phyloP scores from a whole-genome alignment of 1,140 invertebrate species.

The Drosophila mauritiana region DNA sequence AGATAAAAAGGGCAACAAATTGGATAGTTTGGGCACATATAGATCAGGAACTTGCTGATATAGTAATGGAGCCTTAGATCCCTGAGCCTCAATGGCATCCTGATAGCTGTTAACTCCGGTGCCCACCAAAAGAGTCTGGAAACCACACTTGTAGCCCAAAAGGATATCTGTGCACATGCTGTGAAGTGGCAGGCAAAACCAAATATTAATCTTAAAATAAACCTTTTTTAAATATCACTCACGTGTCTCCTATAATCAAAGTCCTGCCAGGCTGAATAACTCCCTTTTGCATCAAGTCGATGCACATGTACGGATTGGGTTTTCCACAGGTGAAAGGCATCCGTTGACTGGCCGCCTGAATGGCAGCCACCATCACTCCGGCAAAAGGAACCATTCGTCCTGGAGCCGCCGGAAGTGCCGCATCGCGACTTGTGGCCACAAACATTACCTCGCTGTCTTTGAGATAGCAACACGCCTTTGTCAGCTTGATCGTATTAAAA shows the following conservation, averaged over 20 bases:
- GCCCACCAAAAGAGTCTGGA: constrained; percentile 61
- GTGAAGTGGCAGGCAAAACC: background rate
- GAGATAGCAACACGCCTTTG: constrained; percentile 45
- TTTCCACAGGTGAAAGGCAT: constrained; percentile 57
- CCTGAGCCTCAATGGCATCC: constrained; percentile 27
- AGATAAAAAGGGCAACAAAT: constrained; percentile 48
- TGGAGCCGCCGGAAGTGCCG: constrained; percentile 11
- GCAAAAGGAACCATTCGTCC: constrained; percentile 1
- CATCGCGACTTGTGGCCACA: constrained; percentile 59
- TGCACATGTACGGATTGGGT: constrained; percentile 49
- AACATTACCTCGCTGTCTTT: constrained; percentile 21
- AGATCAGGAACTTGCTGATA: constrained; percentile 59
- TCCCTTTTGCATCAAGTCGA: constrained; percentile 39
- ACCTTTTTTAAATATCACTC: background rate
- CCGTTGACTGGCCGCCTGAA: constrained; percentile 26
- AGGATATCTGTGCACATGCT: constrained; percentile 56
- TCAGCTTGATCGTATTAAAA: constrained; percentile 35
- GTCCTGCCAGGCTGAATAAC: constrained; percentile 51
- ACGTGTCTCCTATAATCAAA: constrained; percentile 63
- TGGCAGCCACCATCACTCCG: constrained; percentile 3
- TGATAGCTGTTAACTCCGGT: constrained; percentile 43
- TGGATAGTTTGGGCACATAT: constrained; percentile 35
- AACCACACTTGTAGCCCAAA: constrained; percentile 66
- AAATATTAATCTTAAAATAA: too few species aligned
- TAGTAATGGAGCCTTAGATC: constrained; percentile 13